Percentiles rank a stretch among this genome's conserved stretches.
These are phyloP conservation scores for Linnaemya vulpina DNA, from an alignment of 2,888 invertebrate species.

Conservation along the genomic window DNA sequence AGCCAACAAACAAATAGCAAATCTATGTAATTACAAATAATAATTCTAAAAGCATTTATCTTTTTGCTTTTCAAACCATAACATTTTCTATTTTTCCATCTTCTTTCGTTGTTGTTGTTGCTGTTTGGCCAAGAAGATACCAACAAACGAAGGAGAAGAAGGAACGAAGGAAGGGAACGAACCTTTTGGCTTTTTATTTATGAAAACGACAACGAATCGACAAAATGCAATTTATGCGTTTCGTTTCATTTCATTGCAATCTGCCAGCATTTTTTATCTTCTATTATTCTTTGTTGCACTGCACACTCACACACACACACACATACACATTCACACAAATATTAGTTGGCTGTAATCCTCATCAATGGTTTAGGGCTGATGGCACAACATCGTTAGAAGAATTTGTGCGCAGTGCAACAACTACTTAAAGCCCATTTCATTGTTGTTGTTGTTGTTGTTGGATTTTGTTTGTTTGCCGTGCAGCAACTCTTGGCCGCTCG, in stretches of 20 bases:
- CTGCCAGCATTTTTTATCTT: slow-evolving; percentile 60
- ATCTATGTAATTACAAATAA: slow-evolving; percentile 81
- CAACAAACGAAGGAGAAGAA: background rate
- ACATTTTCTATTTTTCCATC: background rate
- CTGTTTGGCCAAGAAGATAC: background rate
- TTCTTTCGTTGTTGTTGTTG: no score
- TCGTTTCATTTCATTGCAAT: slow-evolving; percentile 74
- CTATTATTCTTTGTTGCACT: slow-evolving; percentile 46
- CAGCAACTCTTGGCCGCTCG: slow-evolving; percentile 37
- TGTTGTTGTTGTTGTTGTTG: background rate
- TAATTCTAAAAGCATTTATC: slow-evolving; percentile 82
- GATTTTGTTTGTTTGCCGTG: background rate
- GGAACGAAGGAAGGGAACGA: background rate
- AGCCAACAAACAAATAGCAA: slow-evolving; percentile 74
- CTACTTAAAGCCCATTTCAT: slow-evolving; percentile 62
- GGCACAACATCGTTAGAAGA: slow-evolving; percentile 50
- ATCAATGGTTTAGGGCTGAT: slow-evolving; percentile 55
- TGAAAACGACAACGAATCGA: slow-evolving; percentile 82
- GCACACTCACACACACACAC: no score
- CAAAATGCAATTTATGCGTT: slow-evolving; percentile 82
- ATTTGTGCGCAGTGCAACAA: slow-evolving; percentile 41
- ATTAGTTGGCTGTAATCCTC: slow-evolving; percentile 40
- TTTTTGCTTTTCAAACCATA: slow-evolving; percentile 73
- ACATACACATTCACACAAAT: no score
- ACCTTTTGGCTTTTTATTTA: slow-evolving; percentile 75